Evolutionary conservation across 2,888 invertebrate genomes (phyloP).

Genomic region (Orthonevra nobilis): DNA sequence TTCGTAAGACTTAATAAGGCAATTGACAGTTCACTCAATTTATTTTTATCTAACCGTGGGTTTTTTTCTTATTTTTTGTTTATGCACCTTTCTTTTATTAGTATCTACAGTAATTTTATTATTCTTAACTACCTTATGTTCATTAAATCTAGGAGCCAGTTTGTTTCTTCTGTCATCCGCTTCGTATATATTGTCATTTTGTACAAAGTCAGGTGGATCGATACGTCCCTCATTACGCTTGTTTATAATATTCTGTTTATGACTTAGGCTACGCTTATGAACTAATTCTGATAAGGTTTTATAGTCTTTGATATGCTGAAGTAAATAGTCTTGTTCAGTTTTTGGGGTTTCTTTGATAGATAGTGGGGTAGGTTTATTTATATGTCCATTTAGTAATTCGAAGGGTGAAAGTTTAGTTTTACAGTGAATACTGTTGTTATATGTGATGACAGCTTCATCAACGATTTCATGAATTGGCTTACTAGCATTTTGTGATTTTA

Average conservation of each 20-base stretch:
- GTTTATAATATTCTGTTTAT: slow-evolving; percentile 8
- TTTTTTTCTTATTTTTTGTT: too few species aligned
- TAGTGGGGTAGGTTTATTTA: neutral
- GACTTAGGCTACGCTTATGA: slow-evolving; percentile 21
- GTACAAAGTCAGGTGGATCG: neutral
- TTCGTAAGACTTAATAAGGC: too few species aligned
- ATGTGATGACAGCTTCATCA: too few species aligned
- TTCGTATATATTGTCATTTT: neutral
- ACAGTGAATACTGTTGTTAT: too few species aligned
- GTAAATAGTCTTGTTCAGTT: slow-evolving; percentile 38
- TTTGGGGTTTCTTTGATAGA: slow-evolving; percentile 4
- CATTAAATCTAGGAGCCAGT: neutral
- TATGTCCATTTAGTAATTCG: slow-evolving; percentile 59
- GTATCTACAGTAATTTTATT: too few species aligned
- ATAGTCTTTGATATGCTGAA: slow-evolving; percentile 27
- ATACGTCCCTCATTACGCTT: slow-evolving; percentile 40
- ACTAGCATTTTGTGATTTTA: neutral
- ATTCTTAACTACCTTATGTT: neutral
- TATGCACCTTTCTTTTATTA: too few species aligned
- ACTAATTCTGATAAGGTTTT: slow-evolving; percentile 25
- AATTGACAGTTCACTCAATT: too few species aligned
- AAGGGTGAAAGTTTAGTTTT: slow-evolving; percentile 48
- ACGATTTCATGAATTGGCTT: slow-evolving; percentile 17
- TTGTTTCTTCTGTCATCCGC: neutral
- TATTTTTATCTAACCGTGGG: too few species aligned